A percentile compares a stretch with the other conserved stretches of the same genome.
Evolutionary conservation across 2,888 invertebrate species (phyloP).

Genomic region (Liopterus haemorrhoidalis): DNA sequence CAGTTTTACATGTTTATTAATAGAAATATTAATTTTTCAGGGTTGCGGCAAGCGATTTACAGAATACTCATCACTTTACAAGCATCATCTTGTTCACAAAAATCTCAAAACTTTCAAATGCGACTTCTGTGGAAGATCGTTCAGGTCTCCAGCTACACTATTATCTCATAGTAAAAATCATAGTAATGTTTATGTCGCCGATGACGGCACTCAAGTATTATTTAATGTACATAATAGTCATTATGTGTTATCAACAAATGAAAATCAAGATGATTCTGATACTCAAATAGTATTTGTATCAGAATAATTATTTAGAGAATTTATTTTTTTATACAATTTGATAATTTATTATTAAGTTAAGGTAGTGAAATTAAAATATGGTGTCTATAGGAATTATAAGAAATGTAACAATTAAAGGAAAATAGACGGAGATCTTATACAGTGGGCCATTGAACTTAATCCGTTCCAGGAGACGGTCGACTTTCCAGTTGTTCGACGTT

Average conservation of each 20-base stretch:
- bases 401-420: too few relatives aligned
- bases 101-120: conserved; percentile 55
- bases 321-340: too few relatives aligned
- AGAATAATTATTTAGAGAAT: too few relatives aligned
- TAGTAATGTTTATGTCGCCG: conserved; percentile 48
- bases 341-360: too few relatives aligned
- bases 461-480: too few relatives aligned
- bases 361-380: too few relatives aligned
- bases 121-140: conserved; percentile 53
- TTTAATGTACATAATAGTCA: conserved; percentile 4
- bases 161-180: conserved; percentile 56
- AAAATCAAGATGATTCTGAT: conserved; percentile 1
- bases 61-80: conserved; percentile 64
- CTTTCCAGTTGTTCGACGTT: too few relatives aligned
- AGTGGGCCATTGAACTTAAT: too few relatives aligned
- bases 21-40: conserved; percentile 33
- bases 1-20: conserved; percentile 2
- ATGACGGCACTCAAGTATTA: conserved; percentile 43
- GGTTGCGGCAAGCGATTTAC: conserved; percentile 62
- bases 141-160: conserved; percentile 56
- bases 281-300: too few relatives aligned
- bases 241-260: conserved; percentile 1
- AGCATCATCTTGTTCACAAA: conserved; percentile 59
- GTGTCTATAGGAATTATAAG: too few relatives aligned
- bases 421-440: too few relatives aligned